phyloP scores from a whole-genome alignment of 2,888 invertebrate genomes.

The Agapostemon virescens region DNA sequence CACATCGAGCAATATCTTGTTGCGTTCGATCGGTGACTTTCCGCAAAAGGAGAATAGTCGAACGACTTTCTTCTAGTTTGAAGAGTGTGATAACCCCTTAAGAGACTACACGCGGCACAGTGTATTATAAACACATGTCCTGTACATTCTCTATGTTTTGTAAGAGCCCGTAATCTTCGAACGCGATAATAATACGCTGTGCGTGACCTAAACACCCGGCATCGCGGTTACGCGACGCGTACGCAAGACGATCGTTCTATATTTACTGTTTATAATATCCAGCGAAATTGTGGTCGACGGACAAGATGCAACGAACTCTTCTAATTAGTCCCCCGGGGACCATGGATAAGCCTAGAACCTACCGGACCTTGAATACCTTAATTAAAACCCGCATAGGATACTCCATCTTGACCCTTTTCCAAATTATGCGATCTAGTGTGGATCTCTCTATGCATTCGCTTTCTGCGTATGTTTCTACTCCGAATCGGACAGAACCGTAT shows the following conservation, averaged over 20 bases:
- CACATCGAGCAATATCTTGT: no score
- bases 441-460: not conserved
- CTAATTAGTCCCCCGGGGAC: not conserved
- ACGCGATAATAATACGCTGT: slow-evolving; percentile 43
- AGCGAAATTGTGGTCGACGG: slow-evolving; percentile 34
- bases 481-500: not conserved
- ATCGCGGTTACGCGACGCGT: slow-evolving; percentile 25
- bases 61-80: not conserved
- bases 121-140: slow-evolving; percentile 47
- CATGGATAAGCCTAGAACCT: not conserved
- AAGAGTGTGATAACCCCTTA: slow-evolving; percentile 1
- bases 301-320: not conserved
- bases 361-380: not conserved
- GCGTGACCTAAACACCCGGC: slow-evolving; percentile 35
- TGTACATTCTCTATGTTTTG: slow-evolving; percentile 65
- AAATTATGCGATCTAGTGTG: not conserved
- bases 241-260: slow-evolving; percentile 50
- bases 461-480: not conserved
- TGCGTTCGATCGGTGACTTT: not conserved
- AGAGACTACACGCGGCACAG: slow-evolving; percentile 30
- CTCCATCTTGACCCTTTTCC: not conserved
- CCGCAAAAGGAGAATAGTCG: not conserved
- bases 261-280: slow-evolving; percentile 53
- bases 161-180: slow-evolving; percentile 37
- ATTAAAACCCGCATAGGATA: not conserved